Percentiles rank a stretch among this genome's conserved stretches.
phyloP scores from a whole-genome alignment of 1,140 invertebrate genomes.

The Bactericera cockerelli region DNA sequence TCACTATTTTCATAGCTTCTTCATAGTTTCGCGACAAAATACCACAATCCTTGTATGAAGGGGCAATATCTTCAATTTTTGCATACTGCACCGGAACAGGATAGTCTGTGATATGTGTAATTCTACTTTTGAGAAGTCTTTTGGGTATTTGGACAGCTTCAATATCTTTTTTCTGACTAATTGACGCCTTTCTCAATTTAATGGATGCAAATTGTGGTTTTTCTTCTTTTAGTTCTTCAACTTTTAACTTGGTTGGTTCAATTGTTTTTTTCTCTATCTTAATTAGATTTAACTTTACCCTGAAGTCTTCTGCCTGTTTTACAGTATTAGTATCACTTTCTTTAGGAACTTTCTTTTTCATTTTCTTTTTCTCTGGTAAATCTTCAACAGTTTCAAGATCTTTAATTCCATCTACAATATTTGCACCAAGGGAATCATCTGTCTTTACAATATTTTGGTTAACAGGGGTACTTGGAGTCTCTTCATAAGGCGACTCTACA shows the following conservation, averaged over 20 bases:
- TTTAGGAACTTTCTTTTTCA: not conserved
- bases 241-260: conserved; percentile 21
- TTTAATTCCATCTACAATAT: too few relatives aligned
- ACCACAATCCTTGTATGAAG: conserved; percentile 23
- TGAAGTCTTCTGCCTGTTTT: conserved; percentile 16
- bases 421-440: too few relatives aligned
- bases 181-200: conserved; percentile 42
- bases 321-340: conserved; percentile 12
- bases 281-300: conserved; percentile 12
- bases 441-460: too few relatives aligned
- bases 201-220: conserved; percentile 39
- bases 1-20: conserved; percentile 28
- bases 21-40: conserved; percentile 28
- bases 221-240: conserved; percentile 25
- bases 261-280: conserved; percentile 29
- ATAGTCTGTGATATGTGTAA: conserved; percentile 32
- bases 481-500: conserved; percentile 12
- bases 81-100: conserved; percentile 22
- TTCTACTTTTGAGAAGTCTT: conserved; percentile 44
- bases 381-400: not conserved
- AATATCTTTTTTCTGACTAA: conserved; percentile 34
- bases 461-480: too few relatives aligned
- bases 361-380: not conserved
- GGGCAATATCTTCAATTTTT: conserved; percentile 21
- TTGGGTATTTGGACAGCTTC: conserved; percentile 38